Evolutionary conservation across 2,113 vertebrate species (phyloP), one percentile per base, ranked within the genome.

Genomic region (Channa maculata): DNA sequence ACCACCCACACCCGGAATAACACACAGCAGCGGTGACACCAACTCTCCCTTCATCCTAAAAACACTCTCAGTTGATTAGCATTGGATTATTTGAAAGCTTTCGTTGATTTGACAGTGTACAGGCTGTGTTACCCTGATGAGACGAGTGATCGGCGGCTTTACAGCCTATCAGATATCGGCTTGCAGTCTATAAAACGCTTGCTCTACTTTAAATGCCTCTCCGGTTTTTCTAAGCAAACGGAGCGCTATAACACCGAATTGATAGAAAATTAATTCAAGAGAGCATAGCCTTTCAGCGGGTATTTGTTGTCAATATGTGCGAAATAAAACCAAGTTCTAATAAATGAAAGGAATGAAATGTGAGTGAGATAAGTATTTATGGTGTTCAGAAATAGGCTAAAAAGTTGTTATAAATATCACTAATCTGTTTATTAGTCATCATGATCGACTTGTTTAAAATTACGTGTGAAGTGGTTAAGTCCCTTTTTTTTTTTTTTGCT

Each of bases 81-180:
- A 85, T 85, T 37, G 71, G 74, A 52, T 89, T 90, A 88, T 93
- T 86, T 87, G 84, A 79, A 80, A 83, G 73, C 75, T 80, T 79
- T 84, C 76, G 76, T 85, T 85, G 71, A 77, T 82, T 78, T 82
- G 75, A 84, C 78, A 10, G 63, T 78, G 65, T 48, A 72, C 87
- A 89, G 68, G 61, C 57, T 8, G 50, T 80, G 71, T 84, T 89
- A 71, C 79, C 78, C 70, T 73, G 87, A 83, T 83, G 45, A 68
- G 68, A 53, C 75, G 62, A 79, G 83, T 76, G 83, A 88, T 85
- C 77, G 79, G 69, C 79, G 71, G 63, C 71, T 81, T 88, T 78
- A 84, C 57, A 83, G 59, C 65, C 81, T 8, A 45, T 87, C 70
- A 75, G 9, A 58, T 75, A 86, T 76, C 13, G 86, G 74, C 70